Evolutionary conservation across 2,888 invertebrate species (phyloP).

Genomic region (Andrena minutula): DNA sequence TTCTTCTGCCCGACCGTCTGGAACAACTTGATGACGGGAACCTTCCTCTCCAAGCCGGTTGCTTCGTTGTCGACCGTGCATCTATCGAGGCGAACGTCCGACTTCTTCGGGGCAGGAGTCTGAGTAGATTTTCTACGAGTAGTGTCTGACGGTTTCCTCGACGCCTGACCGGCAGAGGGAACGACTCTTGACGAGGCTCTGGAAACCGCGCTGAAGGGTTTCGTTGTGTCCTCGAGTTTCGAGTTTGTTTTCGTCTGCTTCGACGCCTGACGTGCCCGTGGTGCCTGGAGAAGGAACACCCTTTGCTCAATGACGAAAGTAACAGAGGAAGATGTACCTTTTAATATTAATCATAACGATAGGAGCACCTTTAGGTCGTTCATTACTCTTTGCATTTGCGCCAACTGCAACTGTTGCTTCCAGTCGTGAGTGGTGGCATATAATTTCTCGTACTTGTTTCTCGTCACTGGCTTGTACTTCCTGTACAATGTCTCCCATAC

Average conservation of each 20-base stretch:
- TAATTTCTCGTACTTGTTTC: slow-evolving; percentile 41
- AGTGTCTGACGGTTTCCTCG: slow-evolving; percentile 9
- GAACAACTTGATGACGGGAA: neutral
- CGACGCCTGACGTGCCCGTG: neutral
- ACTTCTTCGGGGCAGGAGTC: slow-evolving; percentile 11
- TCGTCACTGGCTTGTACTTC: slow-evolving; percentile 53
- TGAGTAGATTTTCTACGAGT: neutral
- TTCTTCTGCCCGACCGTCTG: slow-evolving; percentile 26
- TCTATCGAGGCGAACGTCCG: slow-evolving; percentile 28
- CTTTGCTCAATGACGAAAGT: neutral
- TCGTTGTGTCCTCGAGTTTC: slow-evolving; percentile 20
- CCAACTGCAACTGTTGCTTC: slow-evolving; percentile 69
- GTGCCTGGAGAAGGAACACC: slow-evolving; percentile 39
- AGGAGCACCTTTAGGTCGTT: slow-evolving; percentile 44
- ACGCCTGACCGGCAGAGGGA: neutral
- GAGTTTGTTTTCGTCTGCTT: slow-evolving; percentile 16
- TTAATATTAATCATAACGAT: neutral
- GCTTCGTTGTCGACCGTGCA: slow-evolving; percentile 12
- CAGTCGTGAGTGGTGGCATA: slow-evolving; percentile 59
- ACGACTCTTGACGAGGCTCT: slow-evolving; percentile 14
- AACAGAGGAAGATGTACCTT: neutral
- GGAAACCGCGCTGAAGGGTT: neutral
- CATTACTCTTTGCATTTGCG: slow-evolving; percentile 45
- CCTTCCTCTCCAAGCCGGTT: slow-evolving; percentile 1
- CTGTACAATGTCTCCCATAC: slow-evolving; percentile 73